Percentiles rank a stretch among this genome's conserved stretches.
phyloP scores from a whole-genome alignment of 1,140 invertebrate species.

The Drosophila orena region DNA sequence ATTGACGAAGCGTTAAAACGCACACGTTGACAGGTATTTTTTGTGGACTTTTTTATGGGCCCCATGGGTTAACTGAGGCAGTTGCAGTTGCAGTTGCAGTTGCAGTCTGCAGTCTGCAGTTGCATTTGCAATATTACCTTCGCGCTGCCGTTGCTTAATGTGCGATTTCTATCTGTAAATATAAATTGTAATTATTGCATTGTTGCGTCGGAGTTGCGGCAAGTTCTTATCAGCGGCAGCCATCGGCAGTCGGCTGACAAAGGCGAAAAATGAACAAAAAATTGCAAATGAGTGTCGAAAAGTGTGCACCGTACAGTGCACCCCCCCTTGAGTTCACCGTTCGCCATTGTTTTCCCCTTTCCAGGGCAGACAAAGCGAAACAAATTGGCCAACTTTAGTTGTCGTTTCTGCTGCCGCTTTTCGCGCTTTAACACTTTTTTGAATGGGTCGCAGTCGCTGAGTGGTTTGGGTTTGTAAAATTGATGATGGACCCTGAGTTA shows the following conservation, averaged over 20 bases:
- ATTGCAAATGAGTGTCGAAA: conserved; percentile 80
- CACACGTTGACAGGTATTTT: conserved; percentile 71
- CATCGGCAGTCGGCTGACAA: conserved; percentile 45
- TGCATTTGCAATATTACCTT: conserved; percentile 21
- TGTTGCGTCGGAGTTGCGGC: conserved; percentile 50
- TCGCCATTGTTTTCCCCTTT: conserved; percentile 62
- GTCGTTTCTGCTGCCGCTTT: conserved; percentile 44
- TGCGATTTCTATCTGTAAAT: conserved; percentile 77
- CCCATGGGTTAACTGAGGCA: conserved; percentile 32
- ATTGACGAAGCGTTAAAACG: conserved; percentile 73
- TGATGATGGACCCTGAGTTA: conserved; percentile 73
- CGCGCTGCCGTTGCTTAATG: conserved; percentile 65
- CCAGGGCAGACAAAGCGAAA: conserved; percentile 70
- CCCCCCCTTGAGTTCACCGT: conserved; percentile 50
- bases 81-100: conserved; percentile 42
- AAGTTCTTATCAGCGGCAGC: conserved; percentile 53
- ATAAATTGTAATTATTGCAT: conserved; percentile 83
- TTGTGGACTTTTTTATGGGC: conserved; percentile 25
- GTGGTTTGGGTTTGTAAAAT: conserved; percentile 52
- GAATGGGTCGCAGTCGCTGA: not conserved
- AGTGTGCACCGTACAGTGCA: conserved; percentile 19
- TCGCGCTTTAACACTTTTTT: conserved; percentile 74
- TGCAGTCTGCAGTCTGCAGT: conserved; percentile 3
- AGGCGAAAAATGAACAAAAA: conserved; percentile 70
- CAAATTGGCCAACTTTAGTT: conserved; percentile 71